Conservation (phyloP, 2,113 vertebrate genomes). For the Tonatia bakeri region DNA sequence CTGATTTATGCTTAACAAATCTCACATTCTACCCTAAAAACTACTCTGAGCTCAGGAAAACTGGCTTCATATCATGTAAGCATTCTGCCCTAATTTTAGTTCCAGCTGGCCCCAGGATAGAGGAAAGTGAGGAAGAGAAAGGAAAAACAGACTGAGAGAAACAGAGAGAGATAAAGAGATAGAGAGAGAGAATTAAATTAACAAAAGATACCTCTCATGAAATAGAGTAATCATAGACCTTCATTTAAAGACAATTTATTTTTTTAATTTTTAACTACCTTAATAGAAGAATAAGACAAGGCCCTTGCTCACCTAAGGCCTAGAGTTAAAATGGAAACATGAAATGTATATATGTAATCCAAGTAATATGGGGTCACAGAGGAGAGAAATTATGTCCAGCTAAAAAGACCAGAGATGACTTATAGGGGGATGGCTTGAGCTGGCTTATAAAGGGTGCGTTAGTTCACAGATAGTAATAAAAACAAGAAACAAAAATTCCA, state of each 20-base stretch:
- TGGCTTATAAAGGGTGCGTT: not conserved
- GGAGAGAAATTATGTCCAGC: not conserved
- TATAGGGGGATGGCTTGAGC: not conserved
- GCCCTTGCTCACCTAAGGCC: not conserved
- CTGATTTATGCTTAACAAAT: not conserved
- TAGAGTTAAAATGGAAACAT: not conserved
- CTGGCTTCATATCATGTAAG: not conserved
- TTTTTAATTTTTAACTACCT: not conserved
- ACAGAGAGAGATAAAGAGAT: not conserved
- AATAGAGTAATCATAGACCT: not conserved
- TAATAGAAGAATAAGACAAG: not conserved
- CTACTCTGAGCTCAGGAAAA: not conserved
- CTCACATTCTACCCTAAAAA: not conserved
- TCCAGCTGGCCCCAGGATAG: not conserved
- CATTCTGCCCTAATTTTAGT: not conserved
- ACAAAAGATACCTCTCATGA: not conserved
- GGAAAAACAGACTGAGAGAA: not conserved
- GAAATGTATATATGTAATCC: not conserved
- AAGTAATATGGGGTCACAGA: not conserved
- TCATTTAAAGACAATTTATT: not conserved
- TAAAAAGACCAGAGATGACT: not conserved
- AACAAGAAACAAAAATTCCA: not conserved
- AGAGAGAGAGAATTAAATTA: not conserved
- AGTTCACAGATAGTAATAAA: not conserved
- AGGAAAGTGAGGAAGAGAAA: not conserved